Conservation (phyloP, 2,888 invertebrate genomes). For the Zaprionus lineosus region DNA sequence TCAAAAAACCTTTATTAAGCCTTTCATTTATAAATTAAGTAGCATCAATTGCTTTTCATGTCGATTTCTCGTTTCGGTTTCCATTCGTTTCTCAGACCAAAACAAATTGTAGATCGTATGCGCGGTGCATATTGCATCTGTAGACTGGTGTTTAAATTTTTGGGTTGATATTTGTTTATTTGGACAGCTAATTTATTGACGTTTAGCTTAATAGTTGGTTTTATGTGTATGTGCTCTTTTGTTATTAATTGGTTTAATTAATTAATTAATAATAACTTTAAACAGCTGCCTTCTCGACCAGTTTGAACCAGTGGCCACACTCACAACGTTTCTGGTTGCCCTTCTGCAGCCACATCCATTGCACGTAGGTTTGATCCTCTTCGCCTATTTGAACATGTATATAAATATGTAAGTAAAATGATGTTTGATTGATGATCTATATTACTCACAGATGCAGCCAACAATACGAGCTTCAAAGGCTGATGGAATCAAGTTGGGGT, state of each 20-base stretch:
- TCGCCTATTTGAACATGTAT: conserved; percentile 84
- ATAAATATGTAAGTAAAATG: not conserved
- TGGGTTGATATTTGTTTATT: conserved; percentile 68
- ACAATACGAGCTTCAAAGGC: conserved; percentile 94
- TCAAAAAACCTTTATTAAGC: no score
- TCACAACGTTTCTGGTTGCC: conserved; percentile 95
- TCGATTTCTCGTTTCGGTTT: conserved; percentile 18
- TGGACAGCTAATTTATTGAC: conserved; percentile 74
- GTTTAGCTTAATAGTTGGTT: conserved; percentile 76
- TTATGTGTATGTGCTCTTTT: conserved; percentile 42
- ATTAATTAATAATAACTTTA: conserved; percentile 84
- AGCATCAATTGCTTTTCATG: conserved; percentile 2
- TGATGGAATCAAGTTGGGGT: conserved; percentile 95
- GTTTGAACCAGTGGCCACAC: conserved; percentile 98
- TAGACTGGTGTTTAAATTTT: conserved; percentile 24
- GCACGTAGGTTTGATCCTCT: conserved; percentile 93
- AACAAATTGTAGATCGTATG: conserved; percentile 7
- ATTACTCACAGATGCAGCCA: conserved; percentile 93
- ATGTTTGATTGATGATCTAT: not conserved
- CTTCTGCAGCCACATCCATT: conserved; percentile 97
- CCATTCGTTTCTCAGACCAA: conserved; percentile 5
- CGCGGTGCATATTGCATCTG: conserved; percentile 11
- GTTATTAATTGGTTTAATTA: conserved; percentile 71
- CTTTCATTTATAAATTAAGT: conserved; percentile 13
- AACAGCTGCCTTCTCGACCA: conserved; percentile 89